Evolutionary conservation across 2,797 vertebrate genomes (phyloP), one percentile per base, ranked within the genome.

Genomic region (Philypnodon macrostomus): DNA sequence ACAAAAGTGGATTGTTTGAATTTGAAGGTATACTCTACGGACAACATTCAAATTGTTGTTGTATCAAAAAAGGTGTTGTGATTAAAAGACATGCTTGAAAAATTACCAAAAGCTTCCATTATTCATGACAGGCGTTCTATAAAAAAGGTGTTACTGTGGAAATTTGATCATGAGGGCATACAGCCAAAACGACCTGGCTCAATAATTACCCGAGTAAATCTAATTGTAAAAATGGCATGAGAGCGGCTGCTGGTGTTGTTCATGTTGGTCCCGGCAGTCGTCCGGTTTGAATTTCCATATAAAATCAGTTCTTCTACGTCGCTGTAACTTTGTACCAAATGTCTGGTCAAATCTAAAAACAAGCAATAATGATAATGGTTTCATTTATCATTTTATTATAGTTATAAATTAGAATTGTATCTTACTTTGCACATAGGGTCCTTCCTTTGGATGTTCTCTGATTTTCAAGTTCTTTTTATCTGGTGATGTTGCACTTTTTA

Each of bases 201-300:
- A n/a, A n/a, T n/a, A n/a, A 18, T 24, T 77, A 96, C 95, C 94
- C 95, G 95, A 55, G 92, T 96, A 82, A 98, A 95, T 67, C 86
- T 89, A 80, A 98, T 91, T 30, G 94, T 95, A 78, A 98, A 96
- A 81, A 98, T 96, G 70, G 93, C 92, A 0, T 98, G 96, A 0
- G 92, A 98, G 46, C 92, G 89, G 72, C 95, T 97, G 65, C 95
- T 97, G 67, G 88, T 79, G 7, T 94, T 91, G 26, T 97, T 98
- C 94, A 97, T 97, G 54, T 88, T 89, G 0, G 93, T 97, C 10
- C 90, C 90, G 53, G 94, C 93, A 0, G 91, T 94, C 0, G 92
- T 94, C 36, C 93, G 90, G 15, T 92, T 95, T 58, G 89, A 84
- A 56, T 96, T 94, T 33, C 96, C 94, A 0, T 90, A 89, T 10